A percentile compares a stretch with the other conserved stretches of the same genome.
phyloP scores from a whole-genome alignment of 2,797 vertebrate genomes.

The Cryptoprocta ferox region DNA sequence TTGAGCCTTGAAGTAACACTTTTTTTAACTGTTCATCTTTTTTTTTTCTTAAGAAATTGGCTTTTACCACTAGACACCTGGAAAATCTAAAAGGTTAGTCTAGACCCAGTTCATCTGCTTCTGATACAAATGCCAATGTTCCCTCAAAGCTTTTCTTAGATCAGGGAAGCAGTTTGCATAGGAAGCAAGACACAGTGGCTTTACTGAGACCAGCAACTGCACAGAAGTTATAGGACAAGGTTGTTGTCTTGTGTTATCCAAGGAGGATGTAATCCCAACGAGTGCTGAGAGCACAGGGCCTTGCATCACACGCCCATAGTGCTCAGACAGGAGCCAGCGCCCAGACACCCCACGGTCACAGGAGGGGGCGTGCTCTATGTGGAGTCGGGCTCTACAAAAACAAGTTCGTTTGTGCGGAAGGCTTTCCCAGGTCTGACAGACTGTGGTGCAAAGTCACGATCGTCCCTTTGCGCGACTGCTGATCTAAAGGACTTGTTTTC shows the following conservation, averaged over 20 bases:
- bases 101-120: not conserved
- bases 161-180: not conserved
- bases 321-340: not conserved
- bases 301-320: accelerated
- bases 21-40: not conserved
- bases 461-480: not conserved
- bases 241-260: not conserved
- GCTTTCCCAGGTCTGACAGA: not conserved
- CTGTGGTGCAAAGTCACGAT: not conserved
- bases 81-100: not conserved
- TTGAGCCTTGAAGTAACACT: not conserved
- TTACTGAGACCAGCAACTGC: accelerated
- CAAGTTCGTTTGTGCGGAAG: not conserved
- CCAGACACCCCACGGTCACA: accelerated
- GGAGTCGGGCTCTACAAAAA: not conserved
- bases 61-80: not conserved
- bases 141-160: not conserved
- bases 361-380: accelerated
- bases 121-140: not conserved
- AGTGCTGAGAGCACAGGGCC: too few species aligned
- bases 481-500: not conserved
- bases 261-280: not conserved
- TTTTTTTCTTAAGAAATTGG: not conserved
- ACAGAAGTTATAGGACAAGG: not conserved
- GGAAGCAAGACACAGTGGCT: not conserved